phyloP scores from a whole-genome alignment of 2,888 invertebrate species.

The Romanomermis culicivorax region DNA sequence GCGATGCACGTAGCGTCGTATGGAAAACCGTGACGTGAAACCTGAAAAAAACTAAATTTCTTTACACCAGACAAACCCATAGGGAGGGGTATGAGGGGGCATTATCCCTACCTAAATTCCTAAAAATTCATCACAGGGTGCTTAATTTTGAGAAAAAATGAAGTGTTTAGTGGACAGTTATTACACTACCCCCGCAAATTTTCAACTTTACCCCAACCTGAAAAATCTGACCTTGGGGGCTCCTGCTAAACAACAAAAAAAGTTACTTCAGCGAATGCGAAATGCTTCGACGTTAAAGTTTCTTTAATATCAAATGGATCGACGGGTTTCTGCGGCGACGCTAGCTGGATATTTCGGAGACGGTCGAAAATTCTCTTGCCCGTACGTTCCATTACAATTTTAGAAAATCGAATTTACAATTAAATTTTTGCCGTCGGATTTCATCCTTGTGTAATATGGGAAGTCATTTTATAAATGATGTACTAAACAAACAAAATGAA shows the following conservation, averaged over 20 bases:
- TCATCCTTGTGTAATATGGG: no score
- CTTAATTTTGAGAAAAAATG: no score
- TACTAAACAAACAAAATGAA: no score
- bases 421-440: no score
- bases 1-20: constrained; percentile 88
- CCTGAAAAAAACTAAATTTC: constrained; percentile 1
- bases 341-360: constrained; percentile 3
- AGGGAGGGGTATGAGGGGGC: background rate
- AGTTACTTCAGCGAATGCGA: constrained; percentile 5
- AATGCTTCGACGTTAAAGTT: constrained; percentile 2
- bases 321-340: background rate
- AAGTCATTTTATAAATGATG: no score
- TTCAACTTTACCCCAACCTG: no score
- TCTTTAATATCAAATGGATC: constrained; percentile 6
- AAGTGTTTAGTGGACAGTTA: no score
- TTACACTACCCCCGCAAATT: no score
- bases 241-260: background rate
- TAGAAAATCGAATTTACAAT: no score
- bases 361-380: constrained; percentile 8
- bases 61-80: background rate
- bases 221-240: no score
- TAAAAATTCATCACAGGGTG: no score
- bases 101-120: no score
- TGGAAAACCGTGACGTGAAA: constrained; percentile 88
- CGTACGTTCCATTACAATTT: constrained; percentile 4